phyloP scores from a whole-genome alignment of 1,140 invertebrate species.

The Sitophilus oryzae region DNA sequence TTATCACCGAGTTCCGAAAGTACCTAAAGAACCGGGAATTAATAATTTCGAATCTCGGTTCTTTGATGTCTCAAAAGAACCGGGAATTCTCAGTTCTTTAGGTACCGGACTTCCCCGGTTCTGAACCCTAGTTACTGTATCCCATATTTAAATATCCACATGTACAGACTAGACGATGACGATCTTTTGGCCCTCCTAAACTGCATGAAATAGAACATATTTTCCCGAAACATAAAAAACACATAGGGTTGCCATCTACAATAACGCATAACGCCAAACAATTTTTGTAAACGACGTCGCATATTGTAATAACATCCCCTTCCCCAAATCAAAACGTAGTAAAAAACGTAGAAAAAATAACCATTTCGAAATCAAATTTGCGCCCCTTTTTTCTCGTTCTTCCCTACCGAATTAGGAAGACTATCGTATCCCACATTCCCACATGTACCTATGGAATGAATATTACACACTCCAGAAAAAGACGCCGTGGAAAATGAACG shows the following conservation, averaged over 20 bases:
- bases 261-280: background rate
- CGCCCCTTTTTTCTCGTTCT: background rate
- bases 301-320: background rate
- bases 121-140: no score
- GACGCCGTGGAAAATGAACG: no score
- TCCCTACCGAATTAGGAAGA: background rate
- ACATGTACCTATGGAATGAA: no score
- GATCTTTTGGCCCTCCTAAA: conserved; percentile 26
- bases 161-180: conserved; percentile 32
- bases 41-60: no score
- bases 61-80: no score
- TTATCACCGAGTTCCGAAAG: no score
- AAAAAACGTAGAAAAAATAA: background rate
- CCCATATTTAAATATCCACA: conserved; percentile 26
- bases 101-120: no score
- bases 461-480: no score
- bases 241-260: background rate
- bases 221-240: conserved; percentile 10
- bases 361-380: background rate
- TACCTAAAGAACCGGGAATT: no score
- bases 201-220: conserved; percentile 32
- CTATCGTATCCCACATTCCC: no score
- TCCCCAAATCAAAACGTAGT: background rate
- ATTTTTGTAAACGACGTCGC: background rate
- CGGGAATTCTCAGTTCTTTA: no score